Evolutionary conservation across 1,140 invertebrate species (phyloP).

Genomic region (Drosophila pectinifera): DNA sequence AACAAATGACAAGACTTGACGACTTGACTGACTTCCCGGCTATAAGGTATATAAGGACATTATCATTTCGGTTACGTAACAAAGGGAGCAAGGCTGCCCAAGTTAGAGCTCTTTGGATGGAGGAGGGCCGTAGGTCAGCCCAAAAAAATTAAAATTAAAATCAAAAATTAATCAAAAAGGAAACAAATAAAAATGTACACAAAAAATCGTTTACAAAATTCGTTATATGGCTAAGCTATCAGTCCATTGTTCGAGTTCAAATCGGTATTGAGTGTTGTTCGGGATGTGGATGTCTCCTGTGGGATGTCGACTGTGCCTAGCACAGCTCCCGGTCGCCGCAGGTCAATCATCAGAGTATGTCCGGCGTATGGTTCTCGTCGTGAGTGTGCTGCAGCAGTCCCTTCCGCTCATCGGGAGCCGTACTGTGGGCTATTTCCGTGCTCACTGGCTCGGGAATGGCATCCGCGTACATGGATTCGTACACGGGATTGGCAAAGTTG

Average conservation of each 20-base stretch:
- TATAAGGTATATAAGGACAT: conserved; percentile 62
- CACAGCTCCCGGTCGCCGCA: conserved; percentile 59
- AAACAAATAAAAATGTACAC: conserved; percentile 43
- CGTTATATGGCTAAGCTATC: conserved; percentile 82
- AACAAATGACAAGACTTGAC: conserved; percentile 52
- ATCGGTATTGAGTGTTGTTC: conserved; percentile 69
- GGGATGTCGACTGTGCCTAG: conserved; percentile 61
- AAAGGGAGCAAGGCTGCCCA: conserved; percentile 53
- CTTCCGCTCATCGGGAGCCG: conserved; percentile 79
- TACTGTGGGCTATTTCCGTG: conserved; percentile 70
- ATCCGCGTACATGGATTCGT: conserved; percentile 91
- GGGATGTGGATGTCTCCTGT: conserved; percentile 21
- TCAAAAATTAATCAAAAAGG: conserved; percentile 37
- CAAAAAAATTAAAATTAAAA: conserved; percentile 38
- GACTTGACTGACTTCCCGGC: conserved; percentile 16
- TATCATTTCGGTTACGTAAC: conserved; percentile 51
- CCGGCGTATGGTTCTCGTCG: conserved; percentile 80
- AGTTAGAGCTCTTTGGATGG: conserved; percentile 69
- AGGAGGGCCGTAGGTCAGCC: conserved; percentile 10
- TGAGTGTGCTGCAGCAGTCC: conserved; percentile 81
- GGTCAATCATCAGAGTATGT: conserved; percentile 83
- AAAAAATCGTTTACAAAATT: no score
- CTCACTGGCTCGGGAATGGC: conserved; percentile 74
- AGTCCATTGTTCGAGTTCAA: conserved; percentile 81
- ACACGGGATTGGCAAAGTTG: conserved; percentile 94